These are phyloP conservation scores for Stichopus horrens DNA, from an alignment of 53 echinoderm and acorn worm genomes.

Conservation along the genomic window DNA sequence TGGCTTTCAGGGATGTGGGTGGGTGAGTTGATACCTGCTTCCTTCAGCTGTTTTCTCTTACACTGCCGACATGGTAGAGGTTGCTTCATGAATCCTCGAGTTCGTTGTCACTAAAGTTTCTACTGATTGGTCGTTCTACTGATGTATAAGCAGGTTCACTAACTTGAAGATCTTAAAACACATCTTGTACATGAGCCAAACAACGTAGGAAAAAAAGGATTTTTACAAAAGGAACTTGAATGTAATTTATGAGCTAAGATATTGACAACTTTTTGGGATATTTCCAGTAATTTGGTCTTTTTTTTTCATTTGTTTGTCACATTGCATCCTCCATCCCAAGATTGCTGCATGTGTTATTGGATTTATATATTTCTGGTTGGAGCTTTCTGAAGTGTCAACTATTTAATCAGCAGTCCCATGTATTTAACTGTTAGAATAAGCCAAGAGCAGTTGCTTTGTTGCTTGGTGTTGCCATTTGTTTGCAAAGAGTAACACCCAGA, in stretches of 20 bases:
- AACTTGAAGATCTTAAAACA: conserved; percentile 5
- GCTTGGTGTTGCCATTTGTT: too few relatives aligned
- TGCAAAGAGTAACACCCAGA: too few relatives aligned
- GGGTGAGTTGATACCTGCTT: too few relatives aligned
- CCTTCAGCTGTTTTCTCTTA: too few relatives aligned
- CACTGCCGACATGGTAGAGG: too few relatives aligned
- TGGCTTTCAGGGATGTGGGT: too few relatives aligned
- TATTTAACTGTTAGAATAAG: too few relatives aligned
- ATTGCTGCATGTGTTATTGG: conserved; percentile 21
- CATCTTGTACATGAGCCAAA: conserved; percentile 27
- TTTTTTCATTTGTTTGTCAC: neutral
- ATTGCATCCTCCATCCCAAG: neutral
- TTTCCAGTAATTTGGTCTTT: conserved; percentile 11
- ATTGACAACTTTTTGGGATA: conserved; percentile 27
- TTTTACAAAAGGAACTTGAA: conserved; percentile 23
- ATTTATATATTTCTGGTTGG: conserved; percentile 7
- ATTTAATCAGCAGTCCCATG: neutral
- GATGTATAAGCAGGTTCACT: neutral
- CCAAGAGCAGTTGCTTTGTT: too few relatives aligned
- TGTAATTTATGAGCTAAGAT: conserved; percentile 30
- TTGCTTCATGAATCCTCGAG: too few relatives aligned
- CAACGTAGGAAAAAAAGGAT: neutral
- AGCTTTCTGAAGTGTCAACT: neutral
- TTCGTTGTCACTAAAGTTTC: too few relatives aligned
- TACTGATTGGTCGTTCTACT: neutral